Conservation (phyloP, 2,797 vertebrate genomes). For the Varecia variegata region DNA sequence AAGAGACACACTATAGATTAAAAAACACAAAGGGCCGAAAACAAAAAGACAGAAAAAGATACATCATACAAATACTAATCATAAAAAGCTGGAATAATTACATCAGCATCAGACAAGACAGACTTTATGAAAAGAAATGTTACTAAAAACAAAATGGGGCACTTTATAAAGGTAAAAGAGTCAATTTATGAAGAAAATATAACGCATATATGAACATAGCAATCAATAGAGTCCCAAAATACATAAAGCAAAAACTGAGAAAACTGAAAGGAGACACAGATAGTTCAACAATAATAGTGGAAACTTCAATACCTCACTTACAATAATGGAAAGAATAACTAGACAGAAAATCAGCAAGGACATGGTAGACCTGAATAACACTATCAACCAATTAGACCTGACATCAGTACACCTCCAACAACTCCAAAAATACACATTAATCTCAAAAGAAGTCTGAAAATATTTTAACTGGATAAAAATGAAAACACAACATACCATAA, state of each 20-base stretch:
- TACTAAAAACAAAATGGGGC: neutral
- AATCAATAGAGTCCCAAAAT: too few species aligned
- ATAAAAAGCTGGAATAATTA: neutral
- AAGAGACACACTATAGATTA: neutral
- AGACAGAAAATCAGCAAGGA: too few species aligned
- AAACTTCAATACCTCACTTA: too few species aligned
- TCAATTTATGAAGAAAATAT: neutral
- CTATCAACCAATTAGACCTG: neutral
- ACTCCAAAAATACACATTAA: neutral
- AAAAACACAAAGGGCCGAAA: neutral
- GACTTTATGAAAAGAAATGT: neutral
- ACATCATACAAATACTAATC: neutral
- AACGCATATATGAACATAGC: neutral
- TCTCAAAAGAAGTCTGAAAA: neutral
- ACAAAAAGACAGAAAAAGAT: neutral
- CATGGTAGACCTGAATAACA: neutral
- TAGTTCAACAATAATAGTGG: too few species aligned
- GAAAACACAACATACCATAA: neutral
- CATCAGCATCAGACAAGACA: neutral
- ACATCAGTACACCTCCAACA: neutral
- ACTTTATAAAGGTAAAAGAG: neutral
- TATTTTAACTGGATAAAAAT: neutral
- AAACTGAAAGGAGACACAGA: too few species aligned
- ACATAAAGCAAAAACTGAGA: neutral
- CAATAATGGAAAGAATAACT: too few species aligned